Evolutionary conservation across 2,888 invertebrate genomes (phyloP), one percentile per base, ranked within the genome.

Genomic region (Tetranychus truncatus): DNA sequence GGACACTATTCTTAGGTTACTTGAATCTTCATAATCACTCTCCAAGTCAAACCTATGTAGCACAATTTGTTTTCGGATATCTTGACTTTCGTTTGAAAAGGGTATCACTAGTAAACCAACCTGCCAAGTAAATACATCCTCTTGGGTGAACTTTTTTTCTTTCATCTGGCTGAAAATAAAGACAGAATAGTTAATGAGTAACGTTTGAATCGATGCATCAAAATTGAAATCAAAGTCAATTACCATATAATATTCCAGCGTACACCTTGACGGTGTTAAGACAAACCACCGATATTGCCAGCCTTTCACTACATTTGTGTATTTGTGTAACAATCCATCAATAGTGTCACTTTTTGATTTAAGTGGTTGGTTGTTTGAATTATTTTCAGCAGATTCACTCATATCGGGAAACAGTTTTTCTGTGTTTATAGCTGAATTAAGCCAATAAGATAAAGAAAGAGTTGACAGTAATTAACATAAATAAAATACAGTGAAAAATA

Each of bases 221-320:
- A 9, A 55, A 55, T 55, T 34, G 34, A 4, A 34, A 34, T 34
- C 34, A 34, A 34, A 0, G 4, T 34, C 34, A 55, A 15, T 55
- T 55, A 55, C 55, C 82, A 84, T 83, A 80, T 82, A 84, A 79
- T 84, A 84, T 77, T 84, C 83, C 45, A 84, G 79, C 79, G 81
- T 81, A 7, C 83, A 83, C 5, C 81, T 80, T 24, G 82, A 81
- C 15, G 83, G 82, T 75, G 84, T 82, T 24, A 84, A 45, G 11
- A 97, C 96, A 85, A 99, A 99, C 94, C 96, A 99, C 80, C 97
- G 88, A 85, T 95, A 96, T 84, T 99, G 97, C 96, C 97, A 99
- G 79, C 97, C 97, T 84, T 92, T 93, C 88, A 95, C 92, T 82
- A 95, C 92, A 87, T 95, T 95, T 79, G 95, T 95, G 94, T 94